Evolutionary conservation across 2,113 vertebrate genomes (phyloP).

Genomic region (Taurulus bubalis): DNA sequence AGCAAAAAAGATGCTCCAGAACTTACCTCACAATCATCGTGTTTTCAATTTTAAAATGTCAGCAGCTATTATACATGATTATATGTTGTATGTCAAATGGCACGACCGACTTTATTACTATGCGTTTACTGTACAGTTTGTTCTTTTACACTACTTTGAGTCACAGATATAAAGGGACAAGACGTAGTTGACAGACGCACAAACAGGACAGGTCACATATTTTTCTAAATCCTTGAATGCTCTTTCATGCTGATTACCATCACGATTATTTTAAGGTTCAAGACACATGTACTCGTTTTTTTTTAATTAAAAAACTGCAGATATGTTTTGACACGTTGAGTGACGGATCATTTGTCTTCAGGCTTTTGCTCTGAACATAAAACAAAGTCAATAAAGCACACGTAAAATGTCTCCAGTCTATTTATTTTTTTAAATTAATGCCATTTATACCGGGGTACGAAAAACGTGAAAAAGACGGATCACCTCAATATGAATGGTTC

Average conservation of each 20-base stretch:
- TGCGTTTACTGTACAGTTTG: constrained; percentile 4
- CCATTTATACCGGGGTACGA: constrained; percentile 61
- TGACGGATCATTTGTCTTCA: constrained; percentile 34
- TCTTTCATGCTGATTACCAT: neutral
- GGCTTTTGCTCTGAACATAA: constrained; percentile 17
- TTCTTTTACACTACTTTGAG: neutral
- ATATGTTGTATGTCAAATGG: neutral
- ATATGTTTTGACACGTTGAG: neutral
- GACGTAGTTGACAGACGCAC: constrained; percentile 3
- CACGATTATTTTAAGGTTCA: neutral
- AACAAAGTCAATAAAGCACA: constrained; percentile 31
- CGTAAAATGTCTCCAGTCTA: constrained; percentile 43
- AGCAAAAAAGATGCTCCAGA: neutral
- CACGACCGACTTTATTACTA: neutral
- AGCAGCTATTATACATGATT: neutral
- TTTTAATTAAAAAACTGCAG: neutral
- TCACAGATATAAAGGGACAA: neutral
- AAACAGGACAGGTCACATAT: constrained; percentile 34
- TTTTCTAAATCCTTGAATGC: neutral
- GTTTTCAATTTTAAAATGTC: neutral
- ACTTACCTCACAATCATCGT: neutral
- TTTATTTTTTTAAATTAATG: constrained; percentile 59
- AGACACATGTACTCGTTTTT: neutral
- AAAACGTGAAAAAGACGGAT: constrained; percentile 74
- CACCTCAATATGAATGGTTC: constrained; percentile 72